Base-by-base conservation (phyloP, 2,797 vertebrate species). In the Corythornis leucogaster region DNA sequence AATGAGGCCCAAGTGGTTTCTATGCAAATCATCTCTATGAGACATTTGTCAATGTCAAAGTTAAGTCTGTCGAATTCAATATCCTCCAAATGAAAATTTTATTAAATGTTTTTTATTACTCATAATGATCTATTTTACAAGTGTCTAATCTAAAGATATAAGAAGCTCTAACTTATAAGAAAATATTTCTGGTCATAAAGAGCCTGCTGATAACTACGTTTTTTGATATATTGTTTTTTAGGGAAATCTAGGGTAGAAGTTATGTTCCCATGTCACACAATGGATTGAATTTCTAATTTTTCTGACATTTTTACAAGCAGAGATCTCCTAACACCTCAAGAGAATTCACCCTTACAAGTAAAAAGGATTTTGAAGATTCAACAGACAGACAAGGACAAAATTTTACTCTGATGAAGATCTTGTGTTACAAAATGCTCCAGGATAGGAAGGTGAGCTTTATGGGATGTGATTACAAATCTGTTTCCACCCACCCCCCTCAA, bases 61-160 rank as follows among this genome's bases (percentile, higher is more conserved):
- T 90, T 86, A 93, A 86, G 57, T 63, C 58, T 80, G 69, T 78
- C 48, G 54, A 85, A 92, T 87, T 85, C 53, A 84, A 26, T 90
- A 78, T 84, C 76, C 73, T 86, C 88, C 25, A 55, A 95, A 90
- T 80, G 75, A 80, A 70, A 62, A 69, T 74, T 92, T 95, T 92
- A 84, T 96, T 95, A 96, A 92, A 85, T 69, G 71, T 33, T 90
- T 94, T 93, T 94, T 92, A 94, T 95, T 96, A 76, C 54, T 77
- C 30, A 78, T 93, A 95, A 94, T 93, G 48, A 58, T 57, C 62
- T 92, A 85, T 90, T 94, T 96, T 93, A 92, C 84, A 90, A 92
- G 76, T 42, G 66, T 78, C 73, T 95, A 91, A 91, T 92, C 75
- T 85, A 75, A 92, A 94, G 92, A 95, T 96, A 88, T 82, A 93